Percentiles rank a stretch among this genome's conserved stretches.
These are phyloP conservation scores for Schizaphis graminum DNA, from an alignment of 2,888 invertebrate species.

Conservation along the genomic window DNA sequence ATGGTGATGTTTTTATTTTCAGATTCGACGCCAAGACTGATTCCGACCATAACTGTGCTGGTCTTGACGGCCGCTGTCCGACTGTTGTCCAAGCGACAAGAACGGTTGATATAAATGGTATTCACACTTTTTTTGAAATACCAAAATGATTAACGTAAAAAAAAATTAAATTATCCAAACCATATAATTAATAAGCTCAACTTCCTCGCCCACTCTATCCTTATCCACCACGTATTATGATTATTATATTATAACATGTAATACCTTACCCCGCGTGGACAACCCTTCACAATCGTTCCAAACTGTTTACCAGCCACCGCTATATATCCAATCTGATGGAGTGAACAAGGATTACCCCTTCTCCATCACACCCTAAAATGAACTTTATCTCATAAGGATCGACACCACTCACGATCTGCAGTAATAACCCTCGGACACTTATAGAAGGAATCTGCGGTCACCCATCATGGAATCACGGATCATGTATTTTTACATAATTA, in stretches of 20 bases:
- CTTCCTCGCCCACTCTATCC: conserved; percentile 18
- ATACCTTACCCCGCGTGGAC: neutral
- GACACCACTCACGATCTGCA: neutral
- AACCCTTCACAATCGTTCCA: neutral
- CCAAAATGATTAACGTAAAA: neutral
- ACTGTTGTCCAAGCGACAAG: conserved; percentile 5
- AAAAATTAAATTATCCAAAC: conserved; percentile 12
- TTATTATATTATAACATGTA: neutral
- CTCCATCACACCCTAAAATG: neutral
- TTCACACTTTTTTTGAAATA: conserved; percentile 8
- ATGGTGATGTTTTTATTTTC: conserved; percentile 17
- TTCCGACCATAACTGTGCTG: conserved; percentile 16
- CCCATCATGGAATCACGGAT: neutral
- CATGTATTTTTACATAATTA: conserved; percentile 3
- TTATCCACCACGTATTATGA: neutral
- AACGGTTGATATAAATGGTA: neutral
- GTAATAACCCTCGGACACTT: neutral
- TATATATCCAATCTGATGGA: neutral
- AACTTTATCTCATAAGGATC: neutral
- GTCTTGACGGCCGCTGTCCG: conserved; percentile 35
- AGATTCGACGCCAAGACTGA: conserved; percentile 59
- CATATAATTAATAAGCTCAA: conserved; percentile 50
- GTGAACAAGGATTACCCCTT: neutral
- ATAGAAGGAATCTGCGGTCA: neutral
- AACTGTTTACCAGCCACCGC: neutral